Conservation (phyloP, 2,113 vertebrate species). For the Rhodinocichla rosea region DNA sequence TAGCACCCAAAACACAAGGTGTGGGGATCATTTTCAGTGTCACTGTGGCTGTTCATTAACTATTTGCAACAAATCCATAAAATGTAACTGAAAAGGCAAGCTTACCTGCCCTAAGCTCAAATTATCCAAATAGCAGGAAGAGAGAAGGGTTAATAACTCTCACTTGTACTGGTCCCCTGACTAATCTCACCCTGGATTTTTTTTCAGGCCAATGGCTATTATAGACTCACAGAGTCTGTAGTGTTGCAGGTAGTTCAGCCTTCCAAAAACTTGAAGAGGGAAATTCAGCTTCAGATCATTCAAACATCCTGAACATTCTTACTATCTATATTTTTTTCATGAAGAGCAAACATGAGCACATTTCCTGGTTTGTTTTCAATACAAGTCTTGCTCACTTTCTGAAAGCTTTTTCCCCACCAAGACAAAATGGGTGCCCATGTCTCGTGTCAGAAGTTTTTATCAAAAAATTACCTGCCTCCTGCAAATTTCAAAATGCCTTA, state of each 20-base stretch:
- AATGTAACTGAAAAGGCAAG: not conserved
- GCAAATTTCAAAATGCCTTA: not conserved
- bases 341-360: not conserved
- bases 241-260: not conserved
- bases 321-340: not conserved
- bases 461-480: not conserved
- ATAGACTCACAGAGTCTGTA: not conserved
- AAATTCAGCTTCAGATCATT: not conserved
- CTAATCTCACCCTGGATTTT: not conserved
- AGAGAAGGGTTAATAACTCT: not conserved
- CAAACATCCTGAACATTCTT: not conserved
- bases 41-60: not conserved
- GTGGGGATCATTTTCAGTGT: not conserved
- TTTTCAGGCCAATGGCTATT: not conserved
- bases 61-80: not conserved
- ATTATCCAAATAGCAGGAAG: not conserved
- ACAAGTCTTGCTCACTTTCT: not conserved
- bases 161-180: not conserved
- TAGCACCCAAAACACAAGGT: not conserved
- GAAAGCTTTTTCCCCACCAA: accelerated
- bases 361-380: not conserved
- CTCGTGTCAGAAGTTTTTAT: not conserved
- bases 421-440: not conserved
- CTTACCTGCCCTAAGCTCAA: not conserved
- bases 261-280: not conserved